Evolutionary conservation across 2,888 invertebrate species (phyloP), one percentile per base, ranked within the genome.

Genomic region (Temnothorax rugatulus): DNA sequence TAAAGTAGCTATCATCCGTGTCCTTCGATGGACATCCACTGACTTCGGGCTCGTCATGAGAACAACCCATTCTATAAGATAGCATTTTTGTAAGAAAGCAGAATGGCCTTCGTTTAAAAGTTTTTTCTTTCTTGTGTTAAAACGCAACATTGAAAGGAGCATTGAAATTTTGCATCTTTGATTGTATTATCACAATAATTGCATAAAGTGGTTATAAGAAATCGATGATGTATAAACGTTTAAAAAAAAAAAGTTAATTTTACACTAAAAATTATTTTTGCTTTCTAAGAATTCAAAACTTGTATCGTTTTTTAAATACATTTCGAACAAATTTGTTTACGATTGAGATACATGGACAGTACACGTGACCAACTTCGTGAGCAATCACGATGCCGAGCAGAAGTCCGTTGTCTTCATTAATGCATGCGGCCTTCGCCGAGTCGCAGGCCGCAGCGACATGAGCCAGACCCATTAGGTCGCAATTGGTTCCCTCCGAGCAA

Each of bases 341-440:
- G 47, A 47, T 34, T 47, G 76, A 73, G 59, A 75, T 76, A 74
- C 63, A 52, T 87, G 79, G 75, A 85, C 81, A 97, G 96, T 95
- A 98, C 98, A 98, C 98, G 95, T 98, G 98, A 84, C 98, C 98
- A 93, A 98, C 95, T 95, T 99, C 98, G 94, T 99, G 98, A 8
- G 98, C 97, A 92, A 98, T 97, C 88, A 98, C 98, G 95, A 98
- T 97, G 41, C 98, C 98, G 82, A 98, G 96, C 94, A 97, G 97
- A 89, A 98, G 97, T 88, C 98, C 98, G 94, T 97, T 97, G 95
- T 98, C 98, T 95, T 98, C 98, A 94, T 98, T 98, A 92, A 99
- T 97, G 93, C 97, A 98, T 94, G 98, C 98, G 93, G 98, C 98
- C 89, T 97, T 96, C 91, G 97, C 96, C 7, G 97, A 97, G 93